Evolutionary conservation across 2,113 vertebrate species (phyloP).

Genomic region (Peromyscus polionotus): DNA sequence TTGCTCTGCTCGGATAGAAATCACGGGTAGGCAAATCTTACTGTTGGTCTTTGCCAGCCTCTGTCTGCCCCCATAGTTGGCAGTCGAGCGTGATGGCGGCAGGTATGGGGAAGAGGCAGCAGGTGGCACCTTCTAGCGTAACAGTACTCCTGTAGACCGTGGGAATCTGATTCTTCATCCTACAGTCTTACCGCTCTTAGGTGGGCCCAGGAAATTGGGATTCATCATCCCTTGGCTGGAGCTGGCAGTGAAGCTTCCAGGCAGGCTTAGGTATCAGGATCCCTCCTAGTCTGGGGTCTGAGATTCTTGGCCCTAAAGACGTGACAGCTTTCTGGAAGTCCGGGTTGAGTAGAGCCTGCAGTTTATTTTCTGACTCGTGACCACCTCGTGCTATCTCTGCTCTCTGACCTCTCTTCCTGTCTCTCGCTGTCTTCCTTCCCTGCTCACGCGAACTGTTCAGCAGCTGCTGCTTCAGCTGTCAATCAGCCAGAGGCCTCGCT

Average conservation of each 20-base stretch:
- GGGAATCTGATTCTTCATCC: background rate
- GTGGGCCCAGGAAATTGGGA: background rate
- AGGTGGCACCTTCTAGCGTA: background rate
- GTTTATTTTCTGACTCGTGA: background rate
- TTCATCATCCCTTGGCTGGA: too few relatives aligned
- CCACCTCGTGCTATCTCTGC: background rate
- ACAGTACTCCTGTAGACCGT: background rate
- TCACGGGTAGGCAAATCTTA: background rate
- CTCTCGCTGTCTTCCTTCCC: background rate
- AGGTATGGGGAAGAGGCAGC: background rate
- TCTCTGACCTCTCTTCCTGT: background rate
- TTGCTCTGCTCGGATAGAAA: background rate
- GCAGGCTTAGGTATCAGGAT: background rate
- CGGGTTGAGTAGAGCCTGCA: background rate
- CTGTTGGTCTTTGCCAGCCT: background rate
- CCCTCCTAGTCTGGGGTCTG: background rate
- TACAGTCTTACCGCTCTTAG: background rate
- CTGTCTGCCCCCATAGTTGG: background rate
- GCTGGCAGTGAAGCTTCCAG: background rate
- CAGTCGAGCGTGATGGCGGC: too few relatives aligned
- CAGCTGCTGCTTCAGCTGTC: background rate
- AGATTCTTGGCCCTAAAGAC: background rate
- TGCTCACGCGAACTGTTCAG: background rate
- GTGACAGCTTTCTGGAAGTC: background rate
- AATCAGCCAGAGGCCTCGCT: background rate